These are phyloP conservation scores for Pipistrellus pipistrellus DNA, from an alignment of 2,797 vertebrate genomes.

Conservation along the genomic window DNA sequence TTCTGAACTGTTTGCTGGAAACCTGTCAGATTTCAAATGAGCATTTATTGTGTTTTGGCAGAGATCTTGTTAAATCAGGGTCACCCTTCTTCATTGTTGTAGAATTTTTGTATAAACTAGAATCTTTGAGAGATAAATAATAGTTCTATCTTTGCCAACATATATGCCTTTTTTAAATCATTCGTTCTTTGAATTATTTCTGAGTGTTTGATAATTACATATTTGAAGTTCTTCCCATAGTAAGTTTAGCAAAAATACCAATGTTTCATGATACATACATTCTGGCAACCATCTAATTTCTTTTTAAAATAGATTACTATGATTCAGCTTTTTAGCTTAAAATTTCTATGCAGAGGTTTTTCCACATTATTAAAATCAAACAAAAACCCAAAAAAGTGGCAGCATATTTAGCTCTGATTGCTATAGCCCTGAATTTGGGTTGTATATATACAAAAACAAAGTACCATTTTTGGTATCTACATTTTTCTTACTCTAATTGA, in stretches of 20 bases:
- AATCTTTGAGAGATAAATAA: background rate
- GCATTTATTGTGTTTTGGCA: background rate
- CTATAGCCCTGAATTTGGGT: background rate
- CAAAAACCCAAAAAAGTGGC: background rate
- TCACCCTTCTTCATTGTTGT: background rate
- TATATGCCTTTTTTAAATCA: background rate
- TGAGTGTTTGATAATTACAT: background rate
- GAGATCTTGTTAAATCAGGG: background rate
- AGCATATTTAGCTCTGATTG: background rate
- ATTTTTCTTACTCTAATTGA: constrained; percentile 73
- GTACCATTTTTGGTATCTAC: background rate
- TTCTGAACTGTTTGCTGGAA: background rate
- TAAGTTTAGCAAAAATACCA: background rate
- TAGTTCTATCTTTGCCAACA: background rate
- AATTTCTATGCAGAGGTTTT: constrained; percentile 19
- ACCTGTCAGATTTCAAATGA: background rate
- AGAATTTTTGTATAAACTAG: constrained; percentile 13
- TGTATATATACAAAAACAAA: background rate
- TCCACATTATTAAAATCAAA: background rate
- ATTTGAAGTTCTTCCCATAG: background rate
- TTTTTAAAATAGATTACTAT: constrained; percentile 12
- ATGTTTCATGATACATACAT: background rate
- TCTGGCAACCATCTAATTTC: background rate
- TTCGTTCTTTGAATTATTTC: constrained; percentile 22
- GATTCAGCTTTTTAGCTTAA: background rate